Conservation (phyloP, 2,888 invertebrate genomes). For the Eupithecia tripunctaria region DNA sequence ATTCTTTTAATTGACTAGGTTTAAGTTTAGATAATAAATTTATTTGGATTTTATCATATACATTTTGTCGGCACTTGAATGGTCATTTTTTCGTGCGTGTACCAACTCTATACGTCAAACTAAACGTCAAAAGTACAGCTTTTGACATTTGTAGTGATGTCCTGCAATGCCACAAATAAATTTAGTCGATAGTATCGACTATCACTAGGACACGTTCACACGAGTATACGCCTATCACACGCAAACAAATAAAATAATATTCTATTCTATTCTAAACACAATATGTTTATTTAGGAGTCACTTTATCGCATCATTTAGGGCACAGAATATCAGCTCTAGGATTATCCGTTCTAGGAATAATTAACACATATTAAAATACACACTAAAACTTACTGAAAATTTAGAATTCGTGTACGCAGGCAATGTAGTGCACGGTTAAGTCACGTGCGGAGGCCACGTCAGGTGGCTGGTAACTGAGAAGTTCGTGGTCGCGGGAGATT, state of each 20-base stretch:
- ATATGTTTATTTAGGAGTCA: too few species aligned
- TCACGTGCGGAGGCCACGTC: too few species aligned
- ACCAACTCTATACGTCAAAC: background rate
- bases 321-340: too few species aligned
- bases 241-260: background rate
- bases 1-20: constrained; percentile 54
- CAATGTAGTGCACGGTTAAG: too few species aligned
- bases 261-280: too few species aligned
- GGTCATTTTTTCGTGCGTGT: background rate
- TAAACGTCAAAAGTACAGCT: background rate
- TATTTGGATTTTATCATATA: constrained; percentile 1
- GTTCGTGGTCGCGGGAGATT: too few species aligned
- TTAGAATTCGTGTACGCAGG: too few species aligned
- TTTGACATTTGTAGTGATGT: constrained; percentile 7
- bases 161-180: background rate
- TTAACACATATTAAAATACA: too few species aligned
- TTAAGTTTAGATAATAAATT: constrained; percentile 36
- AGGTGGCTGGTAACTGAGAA: too few species aligned
- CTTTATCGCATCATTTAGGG: too few species aligned
- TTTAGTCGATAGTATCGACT: background rate
- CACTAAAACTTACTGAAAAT: too few species aligned
- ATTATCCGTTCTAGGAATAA: too few species aligned
- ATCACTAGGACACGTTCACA: background rate
- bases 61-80: constrained; percentile 4
- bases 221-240: background rate